Percentiles rank a stretch among this genome's conserved stretches.
phyloP scores from a whole-genome alignment of 2,113 vertebrate genomes.

The Campylomormyrus numenius region DNA sequence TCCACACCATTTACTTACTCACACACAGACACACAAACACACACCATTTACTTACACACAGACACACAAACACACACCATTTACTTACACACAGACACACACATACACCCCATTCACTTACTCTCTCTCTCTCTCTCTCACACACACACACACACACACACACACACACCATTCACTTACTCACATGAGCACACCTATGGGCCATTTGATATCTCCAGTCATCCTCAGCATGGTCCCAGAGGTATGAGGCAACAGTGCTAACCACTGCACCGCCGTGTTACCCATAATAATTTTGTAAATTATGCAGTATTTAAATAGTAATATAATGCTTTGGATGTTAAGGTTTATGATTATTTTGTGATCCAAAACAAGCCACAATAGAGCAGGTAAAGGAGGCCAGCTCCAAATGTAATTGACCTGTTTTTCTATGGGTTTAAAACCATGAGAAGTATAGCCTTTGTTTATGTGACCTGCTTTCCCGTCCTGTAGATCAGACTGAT shows the following conservation, averaged over 20 bases:
- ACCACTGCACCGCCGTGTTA: not conserved
- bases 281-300: not conserved
- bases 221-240: not conserved
- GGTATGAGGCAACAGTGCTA: not conserved
- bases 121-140: too few species aligned
- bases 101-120: too few species aligned
- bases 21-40: too few species aligned
- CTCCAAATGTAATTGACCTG: not conserved
- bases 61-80: too few species aligned
- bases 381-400: not conserved
- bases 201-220: not conserved
- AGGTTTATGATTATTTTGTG: not conserved
- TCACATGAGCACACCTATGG: not conserved
- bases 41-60: too few species aligned
- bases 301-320: not conserved
- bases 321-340: not conserved
- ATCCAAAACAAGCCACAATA: not conserved
- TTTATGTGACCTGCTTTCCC: not conserved
- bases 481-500: not conserved
- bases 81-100: too few species aligned
- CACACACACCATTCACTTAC: too few species aligned
- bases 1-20: too few species aligned
- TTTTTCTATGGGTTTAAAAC: not conserved
- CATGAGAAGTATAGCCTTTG: not conserved
- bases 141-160: too few species aligned